Evolutionary conservation across 2,888 invertebrate species (phyloP).

Genomic region (Chesias legatella): DNA sequence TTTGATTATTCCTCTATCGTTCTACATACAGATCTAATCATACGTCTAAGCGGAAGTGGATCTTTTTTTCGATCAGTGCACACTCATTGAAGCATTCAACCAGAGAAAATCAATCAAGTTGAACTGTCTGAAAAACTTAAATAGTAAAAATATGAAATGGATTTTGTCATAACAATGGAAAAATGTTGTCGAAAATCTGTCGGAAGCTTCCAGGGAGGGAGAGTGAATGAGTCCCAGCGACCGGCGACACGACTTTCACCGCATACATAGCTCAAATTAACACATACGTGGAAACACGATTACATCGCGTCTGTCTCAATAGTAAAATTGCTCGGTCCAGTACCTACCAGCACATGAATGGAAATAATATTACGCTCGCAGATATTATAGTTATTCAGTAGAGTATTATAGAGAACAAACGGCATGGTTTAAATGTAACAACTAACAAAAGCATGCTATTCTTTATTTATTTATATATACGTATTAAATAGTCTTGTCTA

Average conservation of each 20-base stretch:
- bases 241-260: slow-evolving; percentile 20
- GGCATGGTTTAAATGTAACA: too few species aligned
- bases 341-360: too few species aligned
- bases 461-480: too few species aligned
- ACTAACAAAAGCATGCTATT: too few species aligned
- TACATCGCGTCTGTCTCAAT: background rate
- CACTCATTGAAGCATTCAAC: slow-evolving; percentile 10
- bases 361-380: too few species aligned
- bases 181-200: slow-evolving; percentile 1
- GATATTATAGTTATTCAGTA: too few species aligned
- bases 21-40: slow-evolving; percentile 18
- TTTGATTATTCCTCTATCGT: slow-evolving; percentile 9
- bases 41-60: slow-evolving; percentile 13
- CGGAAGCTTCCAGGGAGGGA: slow-evolving; percentile 16
- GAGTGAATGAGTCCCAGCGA: slow-evolving; percentile 8
- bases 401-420: too few species aligned
- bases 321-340: too few species aligned
- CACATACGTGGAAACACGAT: slow-evolving; percentile 9
- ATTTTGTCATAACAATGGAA: too few species aligned
- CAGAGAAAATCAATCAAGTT: slow-evolving; percentile 10
- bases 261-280: slow-evolving; percentile 6
- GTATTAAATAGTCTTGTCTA: too few species aligned
- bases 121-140: slow-evolving; percentile 8
- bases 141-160: too few species aligned
- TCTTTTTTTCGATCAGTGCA: slow-evolving; percentile 8